Percentiles rank a stretch among this genome's conserved stretches.
Evolutionary conservation across 2,888 invertebrate species (phyloP).

Genomic region (Pollenia angustigena): DNA sequence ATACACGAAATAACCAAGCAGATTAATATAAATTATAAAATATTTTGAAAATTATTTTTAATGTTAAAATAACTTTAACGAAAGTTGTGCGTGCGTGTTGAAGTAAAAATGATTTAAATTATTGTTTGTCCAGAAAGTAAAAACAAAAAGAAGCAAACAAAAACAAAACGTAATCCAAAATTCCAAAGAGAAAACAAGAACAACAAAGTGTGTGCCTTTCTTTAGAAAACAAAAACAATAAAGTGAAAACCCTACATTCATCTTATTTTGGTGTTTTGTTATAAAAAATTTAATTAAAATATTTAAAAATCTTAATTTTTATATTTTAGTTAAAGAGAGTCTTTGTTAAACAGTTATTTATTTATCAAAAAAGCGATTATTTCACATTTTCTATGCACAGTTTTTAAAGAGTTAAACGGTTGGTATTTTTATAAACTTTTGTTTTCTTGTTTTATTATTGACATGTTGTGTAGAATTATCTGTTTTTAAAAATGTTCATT

Average conservation of each 20-base stretch:
- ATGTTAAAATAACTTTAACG: not conserved
- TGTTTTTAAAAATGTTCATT: not conserved
- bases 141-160: conserved; percentile 11
- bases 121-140: not conserved
- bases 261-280: too few relatives aligned
- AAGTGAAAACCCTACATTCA: conserved; percentile 3
- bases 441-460: not conserved
- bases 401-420: conserved; percentile 12
- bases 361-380: too few relatives aligned
- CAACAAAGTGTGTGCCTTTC: not conserved
- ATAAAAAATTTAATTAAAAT: too few relatives aligned
- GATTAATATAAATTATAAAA: not conserved
- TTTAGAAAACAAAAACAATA: conserved; percentile 4
- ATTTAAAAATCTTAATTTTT: too few relatives aligned
- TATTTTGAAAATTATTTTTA: not conserved
- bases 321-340: too few relatives aligned
- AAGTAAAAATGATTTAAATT: too few relatives aligned
- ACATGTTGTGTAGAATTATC: conserved; percentile 34
- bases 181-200: conserved; percentile 30
- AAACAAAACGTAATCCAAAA: conserved; percentile 14
- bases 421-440: not conserved
- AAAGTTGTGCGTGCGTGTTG: not conserved
- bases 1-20: not conserved
- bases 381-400: not conserved
- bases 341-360: too few relatives aligned